Base-by-base conservation (phyloP, 2,888 invertebrate genomes). In the Eupithecia insigniata region DNA sequence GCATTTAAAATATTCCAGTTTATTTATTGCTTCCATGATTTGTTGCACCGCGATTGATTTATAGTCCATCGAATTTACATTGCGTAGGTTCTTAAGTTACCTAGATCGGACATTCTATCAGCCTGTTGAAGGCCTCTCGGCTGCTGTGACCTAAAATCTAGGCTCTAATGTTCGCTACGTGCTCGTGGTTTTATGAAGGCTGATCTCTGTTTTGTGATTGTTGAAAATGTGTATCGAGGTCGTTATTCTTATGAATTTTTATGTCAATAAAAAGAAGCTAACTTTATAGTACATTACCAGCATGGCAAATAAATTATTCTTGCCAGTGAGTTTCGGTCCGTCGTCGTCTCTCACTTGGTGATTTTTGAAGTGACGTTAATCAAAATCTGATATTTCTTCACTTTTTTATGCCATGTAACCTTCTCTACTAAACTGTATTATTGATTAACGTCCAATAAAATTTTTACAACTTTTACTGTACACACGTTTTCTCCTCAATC, bases 21-120 rank as follows among this genome's bases (percentile, higher is more conserved):
- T 75, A 73, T 76, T 76, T 32, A 70, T 76, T 30, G 69, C 69
- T 66, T 36, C 66, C 70, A 74, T 75, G 70, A 69, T 75, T 74
- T 67, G 71, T 74, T 76, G 73, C 71, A 72, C 76, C 75, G 66
- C 62, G 61, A 62, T 58, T 73, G 71, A 70, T 79, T 78, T 78
- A 80, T 80, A 81, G 69, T 79, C 78, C 78, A 80, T 82, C 83
- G 78, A 85, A 87, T 88, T 88, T 81, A 82, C 84, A 85, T 85
- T 81, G 85, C 83, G 89, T 89, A 84, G 89, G 89, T 82, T 79
- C 78, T 87, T 83, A 82, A 72, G 83, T 85, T 89, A 84, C 86
- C 82, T 87, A 87, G 85, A 87, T 85, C 87, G 84, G 83, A 89
- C 90, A 90, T 91, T 91, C 90, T 90, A 90, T 85, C 84, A 81